phyloP scores from a whole-genome alignment of 2,113 vertebrate genomes.

The Gasterosteus aculeatus region DNA sequence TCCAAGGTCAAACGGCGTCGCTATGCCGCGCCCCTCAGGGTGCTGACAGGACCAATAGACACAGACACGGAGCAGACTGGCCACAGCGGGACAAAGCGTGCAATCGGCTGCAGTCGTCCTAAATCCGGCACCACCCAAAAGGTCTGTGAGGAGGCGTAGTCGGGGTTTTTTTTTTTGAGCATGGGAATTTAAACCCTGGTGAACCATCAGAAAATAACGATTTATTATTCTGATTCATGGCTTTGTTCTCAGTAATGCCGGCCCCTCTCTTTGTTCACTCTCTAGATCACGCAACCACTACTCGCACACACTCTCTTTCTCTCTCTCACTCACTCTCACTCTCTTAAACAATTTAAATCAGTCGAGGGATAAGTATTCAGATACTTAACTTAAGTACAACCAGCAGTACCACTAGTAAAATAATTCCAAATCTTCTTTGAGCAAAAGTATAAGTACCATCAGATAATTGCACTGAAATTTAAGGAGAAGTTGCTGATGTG shows the following conservation, averaged over 20 bases:
- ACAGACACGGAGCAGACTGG: no score
- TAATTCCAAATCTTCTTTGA: not conserved
- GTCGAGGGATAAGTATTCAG: not conserved
- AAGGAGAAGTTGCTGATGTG: not conserved
- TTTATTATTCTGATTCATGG: not conserved
- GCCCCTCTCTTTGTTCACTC: not conserved
- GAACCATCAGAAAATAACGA: not conserved
- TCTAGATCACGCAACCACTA: not conserved
- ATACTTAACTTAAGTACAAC: not conserved
- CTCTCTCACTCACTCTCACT: not conserved
- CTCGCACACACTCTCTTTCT: not conserved
- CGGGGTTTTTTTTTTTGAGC: not conserved
- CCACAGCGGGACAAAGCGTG: not conserved
- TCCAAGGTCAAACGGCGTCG: not conserved
- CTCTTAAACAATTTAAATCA: not conserved
- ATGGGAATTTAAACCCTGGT: not conserved
- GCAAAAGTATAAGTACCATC: not conserved
- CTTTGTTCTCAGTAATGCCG: not conserved
- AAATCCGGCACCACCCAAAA: not conserved
- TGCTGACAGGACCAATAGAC: not conserved
- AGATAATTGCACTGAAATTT: not conserved
- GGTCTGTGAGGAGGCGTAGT: not conserved
- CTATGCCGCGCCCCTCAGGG: not conserved
- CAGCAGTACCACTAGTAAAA: not conserved
- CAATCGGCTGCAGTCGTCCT: not conserved